Evolutionary conservation across 2,888 invertebrate species (phyloP), one percentile per base, ranked within the genome.

Genomic region (Biston betularia): DNA sequence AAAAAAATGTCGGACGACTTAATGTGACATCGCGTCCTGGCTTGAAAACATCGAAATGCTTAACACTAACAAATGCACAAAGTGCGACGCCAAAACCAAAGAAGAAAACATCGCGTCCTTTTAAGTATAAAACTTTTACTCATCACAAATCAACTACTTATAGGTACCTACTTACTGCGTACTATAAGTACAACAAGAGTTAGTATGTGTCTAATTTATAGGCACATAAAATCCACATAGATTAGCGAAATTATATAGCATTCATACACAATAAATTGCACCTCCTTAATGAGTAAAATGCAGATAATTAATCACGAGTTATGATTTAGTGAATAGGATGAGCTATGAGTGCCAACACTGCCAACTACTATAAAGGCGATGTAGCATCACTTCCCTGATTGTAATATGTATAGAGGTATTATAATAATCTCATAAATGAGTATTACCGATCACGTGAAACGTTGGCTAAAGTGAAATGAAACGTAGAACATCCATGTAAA

Each of bases 321-420:
- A 64, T 75, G 70, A 78, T 80, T 72, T 74, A 77, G 59, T 35
- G 50, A 24, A 24, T 24, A 2, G 24, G 24, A 24, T 35, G 58
- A 38, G 15, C 42, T 35, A 45, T 55, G 34, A 60, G 46, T 56
- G 58, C 52, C 61, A 59, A 50, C 61, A 61, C 72, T 81, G 81
- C 82, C 82, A 81, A 80, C 73, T 54, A 64, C 69, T 58, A 74
- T 79, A 56, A 75, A 77, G 63, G 65, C 62, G 68, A 67, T 61
- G 61, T 68, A 76, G 74, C 70, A 66, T 69, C 69, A 61, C 77
- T 73, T 72, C 71, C 24, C 74, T 71, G 49, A 55, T 54, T 46
- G 60, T 63, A 56, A 57, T 12, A 24, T 24, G 40, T 34, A 49
- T 9, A 48, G 24, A 24, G 24, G 24, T 24, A 24, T 24, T 24